phyloP scores from a whole-genome alignment of 2,888 invertebrate genomes.

The Nomada flava region DNA sequence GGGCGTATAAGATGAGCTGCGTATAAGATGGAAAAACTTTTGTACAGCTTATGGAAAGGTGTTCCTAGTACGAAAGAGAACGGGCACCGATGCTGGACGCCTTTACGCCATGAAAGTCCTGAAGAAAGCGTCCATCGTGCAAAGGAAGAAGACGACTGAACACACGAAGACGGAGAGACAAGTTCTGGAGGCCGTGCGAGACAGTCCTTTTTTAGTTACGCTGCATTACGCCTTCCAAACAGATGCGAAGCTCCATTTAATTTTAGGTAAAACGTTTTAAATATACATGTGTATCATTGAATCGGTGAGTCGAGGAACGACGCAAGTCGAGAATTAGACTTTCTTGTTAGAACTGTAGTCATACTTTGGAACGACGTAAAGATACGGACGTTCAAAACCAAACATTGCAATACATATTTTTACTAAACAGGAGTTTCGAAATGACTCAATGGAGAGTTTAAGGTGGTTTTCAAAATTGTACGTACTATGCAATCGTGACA shows the following conservation, averaged over 20 bases:
- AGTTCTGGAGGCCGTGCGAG: conserved; percentile 97
- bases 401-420: no score
- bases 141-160: conserved; percentile 97
- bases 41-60: conserved; percentile 96
- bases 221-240: conserved; percentile 99
- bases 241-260: conserved; percentile 97
- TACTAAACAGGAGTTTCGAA: no score
- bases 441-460: no score
- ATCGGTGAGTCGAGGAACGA: no score
- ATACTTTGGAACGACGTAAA: no score
- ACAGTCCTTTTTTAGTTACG: conserved; percentile 98
- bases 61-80: conserved; percentile 96
- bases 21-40: conserved; percentile 32
- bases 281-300: background rate
- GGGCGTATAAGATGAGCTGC: no score
- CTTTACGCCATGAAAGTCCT: conserved; percentile 99
- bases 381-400: no score
- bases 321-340: no score
- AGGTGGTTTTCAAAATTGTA: background rate
- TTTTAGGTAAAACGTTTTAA: conserved; percentile 91
- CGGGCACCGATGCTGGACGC: conserved; percentile 93
- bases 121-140: conserved; percentile 97
- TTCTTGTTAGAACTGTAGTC: no score
- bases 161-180: conserved; percentile 98
- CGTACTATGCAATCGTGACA: conserved; percentile 13